Evolutionary conservation across 2,113 vertebrate species (phyloP).

Genomic region (Podarcis raffonei): DNA sequence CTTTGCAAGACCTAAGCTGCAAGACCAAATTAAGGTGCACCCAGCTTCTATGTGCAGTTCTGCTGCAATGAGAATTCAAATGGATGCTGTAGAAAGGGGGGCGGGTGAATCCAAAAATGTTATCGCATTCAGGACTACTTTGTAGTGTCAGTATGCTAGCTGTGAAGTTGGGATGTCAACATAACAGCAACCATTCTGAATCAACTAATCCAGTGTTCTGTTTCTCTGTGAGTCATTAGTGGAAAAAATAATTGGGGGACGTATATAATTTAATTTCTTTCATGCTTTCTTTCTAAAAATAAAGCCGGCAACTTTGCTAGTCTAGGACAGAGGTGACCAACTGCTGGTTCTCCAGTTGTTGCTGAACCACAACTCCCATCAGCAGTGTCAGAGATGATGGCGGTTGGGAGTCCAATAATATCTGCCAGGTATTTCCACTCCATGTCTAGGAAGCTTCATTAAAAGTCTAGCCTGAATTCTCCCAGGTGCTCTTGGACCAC

Average conservation of each 20-base stretch:
- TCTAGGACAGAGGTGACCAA: background rate
- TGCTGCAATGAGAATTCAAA: background rate
- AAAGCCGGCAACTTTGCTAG: background rate
- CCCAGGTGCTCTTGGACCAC: slow-evolving; percentile 35
- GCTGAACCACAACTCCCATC: too few relatives aligned
- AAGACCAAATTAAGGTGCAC: background rate
- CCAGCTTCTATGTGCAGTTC: background rate
- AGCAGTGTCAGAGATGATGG: too few relatives aligned
- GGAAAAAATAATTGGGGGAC: background rate
- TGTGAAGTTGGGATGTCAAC: background rate
- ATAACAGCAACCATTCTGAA: background rate
- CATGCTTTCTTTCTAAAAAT: background rate
- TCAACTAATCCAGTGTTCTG: background rate
- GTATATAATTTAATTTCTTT: background rate
- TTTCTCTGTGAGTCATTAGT: background rate
- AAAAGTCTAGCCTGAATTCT: slow-evolving; percentile 39
- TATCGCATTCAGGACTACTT: too few relatives aligned
- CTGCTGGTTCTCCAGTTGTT: too few relatives aligned
- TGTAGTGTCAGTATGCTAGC: background rate
- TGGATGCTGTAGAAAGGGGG: background rate
- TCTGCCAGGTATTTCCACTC: too few relatives aligned
- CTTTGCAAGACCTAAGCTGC: background rate
- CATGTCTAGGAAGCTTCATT: slow-evolving; percentile 4
- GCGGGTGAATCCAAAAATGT: background rate
- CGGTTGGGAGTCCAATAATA: too few relatives aligned